These are phyloP conservation scores for Charaxes varanes DNA, from an alignment of 1,140 invertebrate species.

Conservation along the genomic window DNA sequence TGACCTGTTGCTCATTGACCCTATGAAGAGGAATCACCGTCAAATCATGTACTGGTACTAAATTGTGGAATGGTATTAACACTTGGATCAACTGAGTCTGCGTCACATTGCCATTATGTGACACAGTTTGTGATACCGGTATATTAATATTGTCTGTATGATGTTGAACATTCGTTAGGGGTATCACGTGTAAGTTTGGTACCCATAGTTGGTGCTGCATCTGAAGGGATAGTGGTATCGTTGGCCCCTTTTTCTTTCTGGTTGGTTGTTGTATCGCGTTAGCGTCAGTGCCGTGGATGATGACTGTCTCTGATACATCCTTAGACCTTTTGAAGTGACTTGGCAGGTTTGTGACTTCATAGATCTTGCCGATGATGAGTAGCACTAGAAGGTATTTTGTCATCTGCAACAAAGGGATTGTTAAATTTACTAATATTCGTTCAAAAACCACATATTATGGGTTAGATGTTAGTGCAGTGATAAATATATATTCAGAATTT, in stretches of 20 bases:
- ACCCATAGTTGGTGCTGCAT: slow-evolving; percentile 31
- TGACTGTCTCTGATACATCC: not conserved
- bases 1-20: slow-evolving; percentile 26
- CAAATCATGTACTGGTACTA: slow-evolving; percentile 44
- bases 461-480: too few species aligned
- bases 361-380: slow-evolving; percentile 13
- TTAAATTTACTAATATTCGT: too few species aligned
- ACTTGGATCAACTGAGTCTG: slow-evolving; percentile 35
- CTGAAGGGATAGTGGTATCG: slow-evolving; percentile 26
- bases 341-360: slow-evolving; percentile 6
- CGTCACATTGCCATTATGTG: slow-evolving; percentile 30
- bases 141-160: slow-evolving; percentile 23
- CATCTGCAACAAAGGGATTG: slow-evolving; percentile 21
- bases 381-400: slow-evolving; percentile 10
- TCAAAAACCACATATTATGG: too few species aligned
- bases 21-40: slow-evolving; percentile 52
- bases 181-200: slow-evolving; percentile 43
- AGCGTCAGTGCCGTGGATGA: not conserved
- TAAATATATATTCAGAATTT: too few species aligned
- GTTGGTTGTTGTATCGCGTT: slow-evolving; percentile 10
- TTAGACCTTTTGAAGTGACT: slow-evolving; percentile 9
- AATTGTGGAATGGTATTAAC: slow-evolving; percentile 36
- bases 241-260: slow-evolving; percentile 40
- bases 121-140: not conserved
- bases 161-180: slow-evolving; percentile 29